These are phyloP conservation scores for Pemphigus obesinymphae DNA, from an alignment of 1,140 invertebrate genomes.

Conservation along the genomic window DNA sequence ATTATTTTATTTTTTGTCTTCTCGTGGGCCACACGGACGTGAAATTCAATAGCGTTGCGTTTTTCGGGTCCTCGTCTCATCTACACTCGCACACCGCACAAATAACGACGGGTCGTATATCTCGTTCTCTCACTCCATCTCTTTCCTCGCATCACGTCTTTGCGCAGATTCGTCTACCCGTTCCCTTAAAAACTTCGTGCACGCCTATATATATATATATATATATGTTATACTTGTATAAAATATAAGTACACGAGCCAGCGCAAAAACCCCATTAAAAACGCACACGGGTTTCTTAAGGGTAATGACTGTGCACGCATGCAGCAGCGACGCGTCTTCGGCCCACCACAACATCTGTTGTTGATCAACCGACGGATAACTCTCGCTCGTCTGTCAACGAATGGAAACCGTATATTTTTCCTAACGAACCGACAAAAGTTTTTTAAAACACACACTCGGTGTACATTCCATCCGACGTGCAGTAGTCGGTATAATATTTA, in stretches of 20 bases:
- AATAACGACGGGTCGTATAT: not conserved
- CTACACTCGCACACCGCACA: not conserved
- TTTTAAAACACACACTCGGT: not conserved
- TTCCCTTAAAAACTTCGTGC: not conserved
- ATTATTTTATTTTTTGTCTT: not conserved
- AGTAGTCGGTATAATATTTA: too few species aligned
- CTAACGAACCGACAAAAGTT: slow-evolving; percentile 19
- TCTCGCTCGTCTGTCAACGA: slow-evolving; percentile 10
- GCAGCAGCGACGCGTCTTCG: not conserved
- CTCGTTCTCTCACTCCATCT: not conserved
- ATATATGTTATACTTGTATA: not conserved
- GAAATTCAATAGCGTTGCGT: slow-evolving; percentile 28
- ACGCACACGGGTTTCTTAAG: not conserved
- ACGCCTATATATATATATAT: not conserved
- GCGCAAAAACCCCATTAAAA: slow-evolving; percentile 23
- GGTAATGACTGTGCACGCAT: not conserved
- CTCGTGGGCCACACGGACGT: not conserved
- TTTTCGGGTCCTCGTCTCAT: not conserved
- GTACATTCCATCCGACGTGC: too few species aligned
- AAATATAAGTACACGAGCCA: not conserved
- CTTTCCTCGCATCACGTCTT: not conserved
- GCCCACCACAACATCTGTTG: slow-evolving; percentile 25
- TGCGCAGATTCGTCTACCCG: not conserved
- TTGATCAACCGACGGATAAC: slow-evolving; percentile 23
- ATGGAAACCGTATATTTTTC: not conserved